Percentiles rank a stretch among this genome's conserved stretches.
Conservation (phyloP, 2,888 invertebrate genomes). For the Ethmia dodecea region DNA sequence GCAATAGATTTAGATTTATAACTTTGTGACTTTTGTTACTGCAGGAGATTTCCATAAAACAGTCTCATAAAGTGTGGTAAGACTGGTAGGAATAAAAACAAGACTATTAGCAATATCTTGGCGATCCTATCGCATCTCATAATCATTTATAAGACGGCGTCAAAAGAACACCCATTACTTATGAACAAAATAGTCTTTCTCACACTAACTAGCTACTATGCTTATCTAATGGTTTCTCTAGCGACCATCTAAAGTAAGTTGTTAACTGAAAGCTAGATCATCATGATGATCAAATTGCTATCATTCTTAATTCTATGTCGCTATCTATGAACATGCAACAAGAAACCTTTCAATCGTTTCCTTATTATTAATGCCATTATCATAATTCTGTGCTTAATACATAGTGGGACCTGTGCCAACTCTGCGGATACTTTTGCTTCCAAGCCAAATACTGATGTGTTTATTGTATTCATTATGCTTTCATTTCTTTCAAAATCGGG, state of each 20-base stretch:
- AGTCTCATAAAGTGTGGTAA: not conserved
- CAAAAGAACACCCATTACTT: constrained; percentile 6
- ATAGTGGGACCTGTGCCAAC: constrained; percentile 31
- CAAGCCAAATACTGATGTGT: constrained; percentile 40
- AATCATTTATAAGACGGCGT: constrained; percentile 7
- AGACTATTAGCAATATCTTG: not conserved
- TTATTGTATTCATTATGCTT: constrained; percentile 22
- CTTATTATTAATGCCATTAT: constrained; percentile 42
- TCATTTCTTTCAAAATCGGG: constrained; percentile 4
- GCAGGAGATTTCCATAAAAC: not conserved
- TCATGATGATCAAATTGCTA: no score
- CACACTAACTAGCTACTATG: no score
- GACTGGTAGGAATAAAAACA: not conserved
- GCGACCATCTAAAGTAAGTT: no score
- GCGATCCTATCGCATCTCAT: constrained; percentile 1
- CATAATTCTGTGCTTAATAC: constrained; percentile 39
- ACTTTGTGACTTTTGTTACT: not conserved
- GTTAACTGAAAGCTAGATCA: no score
- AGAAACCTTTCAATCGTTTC: constrained; percentile 21
- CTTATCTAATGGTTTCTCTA: no score
- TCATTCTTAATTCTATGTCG: no score
- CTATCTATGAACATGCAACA: no score
- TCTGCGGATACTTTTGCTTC: constrained; percentile 20
- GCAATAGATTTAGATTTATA: not conserved
- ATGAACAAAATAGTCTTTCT: no score